Conservation (phyloP, 2,113 vertebrate genomes). For the Hiodon alosoides region DNA sequence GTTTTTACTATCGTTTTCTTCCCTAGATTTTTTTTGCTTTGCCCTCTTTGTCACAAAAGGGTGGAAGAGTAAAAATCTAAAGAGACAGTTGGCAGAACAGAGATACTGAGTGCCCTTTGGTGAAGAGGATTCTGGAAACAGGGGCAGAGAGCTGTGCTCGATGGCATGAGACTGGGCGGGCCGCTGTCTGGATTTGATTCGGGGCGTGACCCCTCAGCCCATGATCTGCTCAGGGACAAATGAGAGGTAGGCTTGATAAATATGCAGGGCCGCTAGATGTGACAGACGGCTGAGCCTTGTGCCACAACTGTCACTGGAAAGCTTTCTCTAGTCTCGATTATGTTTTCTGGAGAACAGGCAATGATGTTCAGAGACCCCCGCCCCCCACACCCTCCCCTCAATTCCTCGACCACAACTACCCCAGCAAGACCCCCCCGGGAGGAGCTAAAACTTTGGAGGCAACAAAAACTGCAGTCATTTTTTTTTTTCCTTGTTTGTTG, state of each 20-base stretch:
- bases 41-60: no score
- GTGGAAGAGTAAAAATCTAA: no score
- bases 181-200: constrained; percentile 9
- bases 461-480: no score
- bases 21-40: no score
- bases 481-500: no score
- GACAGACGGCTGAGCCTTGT: background rate
- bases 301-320: background rate
- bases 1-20: no score
- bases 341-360: background rate
- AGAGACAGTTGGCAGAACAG: background rate
- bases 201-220: background rate
- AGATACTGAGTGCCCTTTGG: background rate
- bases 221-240: constrained; percentile 3
- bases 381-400: no score
- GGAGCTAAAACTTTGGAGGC: no score
- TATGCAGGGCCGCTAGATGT: background rate
- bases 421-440: no score
- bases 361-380: background rate
- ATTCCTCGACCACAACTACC: no score
- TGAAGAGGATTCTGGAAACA: background rate
- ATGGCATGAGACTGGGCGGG: background rate
- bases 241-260: constrained; percentile 16
- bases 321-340: background rate
- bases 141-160: background rate